Evolutionary conservation across 2,113 vertebrate genomes (phyloP), one percentile per base, ranked within the genome.

Genomic region (Mustela lutreola): DNA sequence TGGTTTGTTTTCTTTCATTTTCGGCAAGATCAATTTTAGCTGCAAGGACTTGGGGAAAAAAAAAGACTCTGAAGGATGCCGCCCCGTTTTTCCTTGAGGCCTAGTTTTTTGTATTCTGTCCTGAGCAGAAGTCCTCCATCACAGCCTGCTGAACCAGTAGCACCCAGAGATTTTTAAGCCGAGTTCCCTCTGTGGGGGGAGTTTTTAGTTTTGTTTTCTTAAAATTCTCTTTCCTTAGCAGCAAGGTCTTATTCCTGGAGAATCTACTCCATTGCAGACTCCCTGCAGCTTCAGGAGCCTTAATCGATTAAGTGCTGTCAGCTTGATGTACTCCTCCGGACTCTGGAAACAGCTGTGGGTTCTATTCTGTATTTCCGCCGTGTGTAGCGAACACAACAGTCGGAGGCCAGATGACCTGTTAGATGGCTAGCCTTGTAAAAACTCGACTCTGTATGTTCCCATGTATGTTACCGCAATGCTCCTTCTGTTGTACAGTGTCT

Each of bases 401-500:
- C 88, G 84, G 95, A 96, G 97, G 96, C 95, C 94, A 96, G 97
- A 97, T 67, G 94, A 95, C 97, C 84, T 98, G 98, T 98, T 98
- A 97, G 97, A 97, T 97, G 95, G 96, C 97, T 94, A 96, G 95
- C 87, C 71, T 90, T 98, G 98, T 97, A 96, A 90, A 96, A 96
- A 98, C 95, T 81, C 73, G 33, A 98, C 50, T 89, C 95, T 99
- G 98, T 99, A 99, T 98, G 94, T 98, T 93, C 97, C 97, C 97
- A 97, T 99, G 98, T 98, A 98, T 98, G 95, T 98, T 98, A 94
- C 94, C 86, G 80, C 98, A 92, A 97, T 98, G 96, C 93, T 98
- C 75, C 97, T 97, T 94, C 94, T 98, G 91, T 97, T 99, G 98
- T 99, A 99, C 97, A 93, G 98, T 99, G 97, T 97, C 98, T 98